Evolutionary conservation across 2,888 invertebrate species (phyloP).

Genomic region (Coelogynopora nodosa): DNA sequence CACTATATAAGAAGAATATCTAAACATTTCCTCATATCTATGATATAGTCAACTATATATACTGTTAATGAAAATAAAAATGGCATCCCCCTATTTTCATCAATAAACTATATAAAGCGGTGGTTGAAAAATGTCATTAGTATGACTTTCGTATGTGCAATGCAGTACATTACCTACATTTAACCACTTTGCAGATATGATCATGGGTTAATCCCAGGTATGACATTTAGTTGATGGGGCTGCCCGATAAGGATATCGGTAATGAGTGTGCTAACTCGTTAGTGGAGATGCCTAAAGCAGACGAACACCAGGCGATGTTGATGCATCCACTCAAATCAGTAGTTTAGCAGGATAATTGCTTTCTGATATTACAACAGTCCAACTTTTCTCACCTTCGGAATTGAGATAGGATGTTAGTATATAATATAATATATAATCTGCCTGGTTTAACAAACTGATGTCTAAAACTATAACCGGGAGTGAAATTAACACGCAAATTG

Average conservation of each 20-base stretch:
- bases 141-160: not conserved
- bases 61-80: too few relatives aligned
- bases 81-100: too few relatives aligned
- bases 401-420: too few relatives aligned
- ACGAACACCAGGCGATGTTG: not conserved
- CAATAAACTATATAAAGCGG: too few relatives aligned
- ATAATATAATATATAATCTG: too few relatives aligned
- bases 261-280: not conserved
- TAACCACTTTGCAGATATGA: not conserved
- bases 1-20: too few relatives aligned
- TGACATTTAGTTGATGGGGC: slow-evolving; percentile 14
- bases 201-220: not conserved
- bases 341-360: not conserved
- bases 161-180: not conserved
- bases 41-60: too few relatives aligned
- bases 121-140: too few relatives aligned
- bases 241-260: not conserved
- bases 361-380: slow-evolving; percentile 26
- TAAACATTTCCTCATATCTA: too few relatives aligned
- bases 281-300: not conserved
- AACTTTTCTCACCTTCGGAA: too few relatives aligned
- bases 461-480: not conserved
- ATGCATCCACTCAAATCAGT: slow-evolving; percentile 4
- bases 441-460: not conserved
- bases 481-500: not conserved